phyloP scores from a whole-genome alignment of 2,113 vertebrate genomes.

The Tretioscincus oriximinensis region DNA sequence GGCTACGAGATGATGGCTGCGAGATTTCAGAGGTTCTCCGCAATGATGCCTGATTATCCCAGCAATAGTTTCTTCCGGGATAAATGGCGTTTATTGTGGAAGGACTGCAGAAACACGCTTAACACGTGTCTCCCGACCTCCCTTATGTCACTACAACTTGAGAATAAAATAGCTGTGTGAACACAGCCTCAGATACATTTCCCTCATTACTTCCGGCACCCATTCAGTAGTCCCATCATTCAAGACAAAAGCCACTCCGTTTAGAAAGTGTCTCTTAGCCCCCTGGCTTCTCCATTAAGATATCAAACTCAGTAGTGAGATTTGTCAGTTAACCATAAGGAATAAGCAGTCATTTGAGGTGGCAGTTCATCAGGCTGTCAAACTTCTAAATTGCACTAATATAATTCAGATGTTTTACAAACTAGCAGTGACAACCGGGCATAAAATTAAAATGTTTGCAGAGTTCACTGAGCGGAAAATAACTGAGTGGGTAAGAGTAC shows the following conservation, averaged over 20 bases:
- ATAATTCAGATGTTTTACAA: slow-evolving; percentile 68
- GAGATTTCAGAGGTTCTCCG: too few species aligned
- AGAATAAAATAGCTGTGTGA: too few species aligned
- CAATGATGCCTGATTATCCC: too few species aligned
- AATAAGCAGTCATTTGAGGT: slow-evolving; percentile 57
- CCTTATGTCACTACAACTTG: too few species aligned
- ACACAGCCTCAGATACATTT: not conserved
- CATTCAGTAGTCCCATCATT: not conserved
- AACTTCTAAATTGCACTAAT: slow-evolving; percentile 62
- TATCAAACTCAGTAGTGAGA: slow-evolving; percentile 63
- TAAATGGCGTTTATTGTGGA: too few species aligned
- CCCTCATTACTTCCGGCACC: not conserved
- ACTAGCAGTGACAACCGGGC: slow-evolving; percentile 60
- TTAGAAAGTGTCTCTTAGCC: not conserved
- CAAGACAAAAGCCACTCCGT: slow-evolving; percentile 4
- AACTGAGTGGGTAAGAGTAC: slow-evolving; percentile 14
- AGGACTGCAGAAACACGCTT: too few species aligned
- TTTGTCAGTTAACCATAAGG: slow-evolving; percentile 69
- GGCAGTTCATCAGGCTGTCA: slow-evolving; percentile 65
- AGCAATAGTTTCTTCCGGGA: too few species aligned
- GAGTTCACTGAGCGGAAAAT: slow-evolving; percentile 54
- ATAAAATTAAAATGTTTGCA: slow-evolving; percentile 70
- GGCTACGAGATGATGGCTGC: too few species aligned
- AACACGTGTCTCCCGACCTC: too few species aligned
- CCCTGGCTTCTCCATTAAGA: slow-evolving; percentile 56